These are phyloP conservation scores for Rhizoglyphus robini DNA, from an alignment of 1,140 invertebrate species.

Conservation along the genomic window DNA sequence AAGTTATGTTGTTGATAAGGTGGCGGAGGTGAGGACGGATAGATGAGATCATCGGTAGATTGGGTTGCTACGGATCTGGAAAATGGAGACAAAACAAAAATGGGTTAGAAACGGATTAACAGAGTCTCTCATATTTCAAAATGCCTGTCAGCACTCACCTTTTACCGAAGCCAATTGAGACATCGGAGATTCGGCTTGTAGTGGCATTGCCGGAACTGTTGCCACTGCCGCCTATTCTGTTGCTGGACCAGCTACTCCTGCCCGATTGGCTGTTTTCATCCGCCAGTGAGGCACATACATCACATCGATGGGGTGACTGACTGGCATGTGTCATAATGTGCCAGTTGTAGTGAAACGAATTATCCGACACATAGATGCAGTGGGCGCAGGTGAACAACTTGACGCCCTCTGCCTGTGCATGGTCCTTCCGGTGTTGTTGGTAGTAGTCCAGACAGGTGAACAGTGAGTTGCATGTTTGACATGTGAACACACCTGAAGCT, in stretches of 20 bases:
- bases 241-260: not conserved
- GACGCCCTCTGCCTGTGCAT: slow-evolving; percentile 18
- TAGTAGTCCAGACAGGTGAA: slow-evolving; percentile 24
- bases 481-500: slow-evolving; percentile 22
- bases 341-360: slow-evolving; percentile 21
- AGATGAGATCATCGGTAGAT: slow-evolving; percentile 7
- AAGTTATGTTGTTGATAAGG: not conserved
- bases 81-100: not conserved
- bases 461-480: slow-evolving; percentile 23
- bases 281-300: slow-evolving; percentile 14
- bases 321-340: slow-evolving; percentile 20
- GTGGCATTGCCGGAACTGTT: not conserved
- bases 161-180: not conserved
- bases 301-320: slow-evolving; percentile 18
- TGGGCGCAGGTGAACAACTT: slow-evolving; percentile 21
- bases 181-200: not conserved
- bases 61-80: not conserved
- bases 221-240: too few relatives aligned
- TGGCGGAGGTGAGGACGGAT: not conserved
- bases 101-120: too few relatives aligned
- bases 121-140: too few relatives aligned
- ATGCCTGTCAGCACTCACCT: too few relatives aligned
- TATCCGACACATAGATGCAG: slow-evolving; percentile 19
- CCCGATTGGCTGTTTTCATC: not conserved
- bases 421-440: slow-evolving; percentile 22